Conservation (phyloP, 2,113 vertebrate species). For the Muntiacus reevesi region DNA sequence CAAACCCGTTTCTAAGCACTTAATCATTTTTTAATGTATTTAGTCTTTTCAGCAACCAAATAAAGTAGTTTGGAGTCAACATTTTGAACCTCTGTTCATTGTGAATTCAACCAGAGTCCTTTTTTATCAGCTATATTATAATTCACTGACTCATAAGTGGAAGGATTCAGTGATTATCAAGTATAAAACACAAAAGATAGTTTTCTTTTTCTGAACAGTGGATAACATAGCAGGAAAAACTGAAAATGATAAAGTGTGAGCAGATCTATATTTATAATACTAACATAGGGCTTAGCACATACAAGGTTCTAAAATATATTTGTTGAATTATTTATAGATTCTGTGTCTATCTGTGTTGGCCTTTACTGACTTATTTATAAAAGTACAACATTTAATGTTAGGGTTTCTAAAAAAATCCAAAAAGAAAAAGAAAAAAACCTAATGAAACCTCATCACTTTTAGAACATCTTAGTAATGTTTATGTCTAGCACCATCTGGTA, state of each 20-base stretch:
- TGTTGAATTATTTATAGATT: background rate
- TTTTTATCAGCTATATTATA: background rate
- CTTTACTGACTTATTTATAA: conserved; percentile 23
- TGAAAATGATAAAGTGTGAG: background rate
- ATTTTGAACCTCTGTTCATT: background rate
- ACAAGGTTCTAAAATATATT: background rate
- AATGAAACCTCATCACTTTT: background rate
- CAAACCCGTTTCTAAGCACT: background rate
- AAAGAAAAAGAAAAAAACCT: background rate
- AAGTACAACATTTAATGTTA: background rate
- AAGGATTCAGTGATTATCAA: background rate
- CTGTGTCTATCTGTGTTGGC: background rate
- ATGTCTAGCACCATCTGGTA: background rate
- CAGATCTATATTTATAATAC: background rate
- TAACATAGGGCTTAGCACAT: background rate
- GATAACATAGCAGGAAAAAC: background rate
- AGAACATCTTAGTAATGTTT: background rate
- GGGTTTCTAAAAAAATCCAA: background rate
- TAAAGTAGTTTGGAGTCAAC: background rate
- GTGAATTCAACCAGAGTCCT: background rate
- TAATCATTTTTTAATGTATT: background rate
- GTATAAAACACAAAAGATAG: background rate
- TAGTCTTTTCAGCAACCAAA: background rate
- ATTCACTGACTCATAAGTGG: background rate
- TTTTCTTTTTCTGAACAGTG: background rate